Base-by-base conservation (phyloP, 1,140 invertebrate species). In the Leptopilina boulardi region DNA sequence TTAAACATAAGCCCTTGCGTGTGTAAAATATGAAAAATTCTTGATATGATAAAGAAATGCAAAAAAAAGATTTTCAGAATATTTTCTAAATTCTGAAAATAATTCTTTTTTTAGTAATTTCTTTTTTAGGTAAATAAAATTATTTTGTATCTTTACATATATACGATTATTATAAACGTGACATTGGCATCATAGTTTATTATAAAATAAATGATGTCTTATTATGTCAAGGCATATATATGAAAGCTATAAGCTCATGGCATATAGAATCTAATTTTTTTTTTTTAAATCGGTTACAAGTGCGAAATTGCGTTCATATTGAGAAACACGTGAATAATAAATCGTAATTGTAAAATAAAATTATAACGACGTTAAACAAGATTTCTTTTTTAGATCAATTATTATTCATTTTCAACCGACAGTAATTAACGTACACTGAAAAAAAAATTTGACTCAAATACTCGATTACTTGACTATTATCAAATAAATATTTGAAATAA, bases 301-400 rank as follows among this genome's bases (percentile, higher is more conserved):
- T 30, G 23, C 15, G 13, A 26, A 66, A 66, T 30, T 66, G 11
- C 23, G n/a, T 23, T 66, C 23, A 26, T 66, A 66, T 66, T 66
- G 59, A n/a, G 59, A 66, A 66, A 66, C 59, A 66, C 13, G 30
- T 30, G 59, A 66, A n/a, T 66, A n/a, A 30, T 66, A 66, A 66
- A 66, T 30, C 59, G n/a, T n/a, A 66, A 66, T 34, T 66, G 26
- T 66, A 18, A n/a, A n/a, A 2, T 30, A 15, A 30, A 30, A 30
- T 4, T 13, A 23, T 30, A 13, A 0, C n/a, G 21, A 66, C 3
- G 15, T 13, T n/a, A 13, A 26, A 21, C 10, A 56, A 21, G 21
- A 30, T 26, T 30, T 26, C 3, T 59, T 66, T 66, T 66, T 34
- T 66, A 23, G 18, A 59, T 19, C 8, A 59, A 59, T 59, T 21